Conservation (phyloP, 2,113 vertebrate genomes). For the Elaphurus davidianus region DNA sequence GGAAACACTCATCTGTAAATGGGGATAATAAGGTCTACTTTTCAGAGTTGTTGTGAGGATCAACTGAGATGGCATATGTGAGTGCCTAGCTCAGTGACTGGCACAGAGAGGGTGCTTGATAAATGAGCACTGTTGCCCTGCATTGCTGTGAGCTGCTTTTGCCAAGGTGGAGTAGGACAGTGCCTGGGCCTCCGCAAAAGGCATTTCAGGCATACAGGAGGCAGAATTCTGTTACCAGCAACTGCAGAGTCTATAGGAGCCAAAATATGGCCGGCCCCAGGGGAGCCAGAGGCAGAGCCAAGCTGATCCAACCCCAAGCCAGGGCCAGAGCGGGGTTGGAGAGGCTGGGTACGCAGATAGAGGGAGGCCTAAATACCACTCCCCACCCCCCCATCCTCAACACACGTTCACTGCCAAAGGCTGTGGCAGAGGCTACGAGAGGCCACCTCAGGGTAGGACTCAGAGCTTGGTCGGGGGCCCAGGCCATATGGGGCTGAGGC, state of each 20-base stretch:
- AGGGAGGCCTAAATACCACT: neutral
- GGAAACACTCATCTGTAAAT: neutral
- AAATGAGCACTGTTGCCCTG: neutral
- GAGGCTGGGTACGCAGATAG: neutral
- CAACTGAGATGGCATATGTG: neutral
- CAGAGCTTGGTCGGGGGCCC: slow-evolving; percentile 67
- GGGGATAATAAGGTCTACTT: neutral
- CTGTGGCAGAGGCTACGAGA: slow-evolving; percentile 22
- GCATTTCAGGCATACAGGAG: neutral
- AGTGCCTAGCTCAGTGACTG: neutral
- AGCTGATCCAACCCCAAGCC: neutral
- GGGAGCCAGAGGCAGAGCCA: neutral
- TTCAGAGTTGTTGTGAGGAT: neutral
- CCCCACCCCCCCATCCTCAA: neutral
- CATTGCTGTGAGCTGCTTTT: neutral
- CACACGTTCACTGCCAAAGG: neutral
- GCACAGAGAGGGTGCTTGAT: neutral
- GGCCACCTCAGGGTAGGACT: slow-evolving; percentile 53
- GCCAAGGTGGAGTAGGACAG: neutral
- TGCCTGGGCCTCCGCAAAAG: neutral
- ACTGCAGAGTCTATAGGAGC: neutral
- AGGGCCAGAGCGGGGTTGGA: neutral
- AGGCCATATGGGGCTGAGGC: slow-evolving; percentile 70
- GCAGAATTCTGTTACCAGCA: neutral
- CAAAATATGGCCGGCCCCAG: neutral